Evolutionary conservation across 2,888 invertebrate species (phyloP).

Genomic region (Atethmia centrago): DNA sequence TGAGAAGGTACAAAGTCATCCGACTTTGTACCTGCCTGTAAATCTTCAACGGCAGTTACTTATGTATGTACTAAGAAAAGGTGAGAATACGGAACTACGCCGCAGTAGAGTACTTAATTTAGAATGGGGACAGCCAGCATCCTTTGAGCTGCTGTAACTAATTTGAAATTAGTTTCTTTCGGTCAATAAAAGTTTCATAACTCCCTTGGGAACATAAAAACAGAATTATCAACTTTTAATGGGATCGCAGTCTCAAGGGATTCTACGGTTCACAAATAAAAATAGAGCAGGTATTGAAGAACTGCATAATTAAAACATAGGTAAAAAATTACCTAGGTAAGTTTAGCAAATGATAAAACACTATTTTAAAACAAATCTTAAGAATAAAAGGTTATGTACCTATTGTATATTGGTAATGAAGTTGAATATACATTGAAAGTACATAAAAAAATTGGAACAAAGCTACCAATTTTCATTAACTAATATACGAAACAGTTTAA

Average conservation of each 20-base stretch:
- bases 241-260: constrained; percentile 15
- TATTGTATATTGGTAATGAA: background rate
- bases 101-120: background rate
- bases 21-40: background rate
- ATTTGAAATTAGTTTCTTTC: constrained; percentile 9
- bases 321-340: background rate
- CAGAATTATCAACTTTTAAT: constrained; percentile 10
- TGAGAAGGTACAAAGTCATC: too few relatives aligned
- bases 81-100: background rate
- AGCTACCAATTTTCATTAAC: background rate
- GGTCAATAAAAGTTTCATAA: constrained; percentile 21
- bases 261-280: background rate
- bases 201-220: constrained; percentile 29
- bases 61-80: background rate
- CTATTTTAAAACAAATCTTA: too few relatives aligned
- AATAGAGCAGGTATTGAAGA: background rate
- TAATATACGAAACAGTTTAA: constrained; percentile 14
- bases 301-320: background rate
- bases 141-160: background rate
- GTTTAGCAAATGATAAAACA: too few relatives aligned
- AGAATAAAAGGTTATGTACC: background rate
- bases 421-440: background rate
- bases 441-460: background rate
- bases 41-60: background rate
- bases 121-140: background rate